Evolutionary conservation across 2,113 vertebrate genomes (phyloP), one percentile per base, ranked within the genome.

Genomic region (Phoenicopterus ruber): DNA sequence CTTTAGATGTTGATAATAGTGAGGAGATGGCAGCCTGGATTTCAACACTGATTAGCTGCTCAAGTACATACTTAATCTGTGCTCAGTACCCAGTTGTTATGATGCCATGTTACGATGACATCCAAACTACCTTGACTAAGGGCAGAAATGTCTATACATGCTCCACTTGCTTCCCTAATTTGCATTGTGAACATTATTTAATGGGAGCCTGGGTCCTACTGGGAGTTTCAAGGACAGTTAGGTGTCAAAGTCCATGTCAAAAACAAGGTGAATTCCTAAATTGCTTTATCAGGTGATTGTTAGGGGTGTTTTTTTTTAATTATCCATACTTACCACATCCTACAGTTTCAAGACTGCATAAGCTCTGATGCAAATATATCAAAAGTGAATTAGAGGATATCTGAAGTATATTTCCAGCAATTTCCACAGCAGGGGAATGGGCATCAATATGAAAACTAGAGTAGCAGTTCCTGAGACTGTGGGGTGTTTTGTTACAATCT

Each of bases 71-170:
- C 8, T 62, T 57, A 25, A 77, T 36, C 18, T 49, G 4, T 72
- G 58, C 31, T n/a, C 24, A 31, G 13, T 34, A 18, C 12, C 4
- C 13, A 52, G 28, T 21, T 65, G 6, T 47, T 72, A 26, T 9
- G 14, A 9, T 38, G 22, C 2, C 25, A 17, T 15, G 14, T 49
- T 67, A 49, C 0, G 0, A n/a, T 63, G 29, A 19, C 36, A 32
- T 40, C 17, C 21, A 58, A 40, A 44, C 15, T 70, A 28, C 18
- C 5, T 11, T 0, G 0, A 7, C 11, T 50, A 52, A 42, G 57
- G 21, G 19, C 16, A 88, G 29, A 70, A 69, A 61, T n/a, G 9
- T 8, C 36, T 50, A 44, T 4, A 55, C 4, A 9, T 57, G 13
- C 1, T 54, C 13, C 36, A 54, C 13, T 38, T 58, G 24, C 38